A percentile compares a stretch with the other conserved stretches of the same genome.
Evolutionary conservation across 2,888 invertebrate genomes (phyloP).

Genomic region (Apamea monoglypha): DNA sequence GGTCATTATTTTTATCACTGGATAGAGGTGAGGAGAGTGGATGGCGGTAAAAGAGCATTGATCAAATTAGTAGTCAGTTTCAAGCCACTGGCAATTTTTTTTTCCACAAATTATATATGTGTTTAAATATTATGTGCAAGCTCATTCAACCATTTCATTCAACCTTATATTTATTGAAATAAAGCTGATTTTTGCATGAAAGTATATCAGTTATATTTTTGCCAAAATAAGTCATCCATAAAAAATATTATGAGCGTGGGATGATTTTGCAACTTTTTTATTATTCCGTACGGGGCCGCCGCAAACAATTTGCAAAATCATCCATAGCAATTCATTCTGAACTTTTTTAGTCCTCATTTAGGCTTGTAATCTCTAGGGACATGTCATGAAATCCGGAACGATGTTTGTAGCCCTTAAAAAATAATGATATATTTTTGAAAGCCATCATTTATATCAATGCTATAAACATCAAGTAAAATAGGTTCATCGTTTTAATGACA

Average conservation of each 20-base stretch:
- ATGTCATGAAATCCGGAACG: neutral
- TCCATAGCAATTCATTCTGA: slow-evolving; percentile 6
- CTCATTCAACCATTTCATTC: too few species aligned
- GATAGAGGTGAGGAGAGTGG: too few species aligned
- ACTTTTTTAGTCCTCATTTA: slow-evolving; percentile 28
- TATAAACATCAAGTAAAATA: neutral
- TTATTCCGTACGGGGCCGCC: neutral
- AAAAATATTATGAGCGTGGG: neutral
- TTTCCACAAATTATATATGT: neutral
- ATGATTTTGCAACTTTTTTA: neutral
- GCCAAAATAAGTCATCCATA: neutral
- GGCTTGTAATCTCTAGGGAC: slow-evolving; percentile 2
- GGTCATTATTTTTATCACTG: neutral
- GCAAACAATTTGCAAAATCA: slow-evolving; percentile 17
- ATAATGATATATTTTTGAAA: neutral
- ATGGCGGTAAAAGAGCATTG: neutral
- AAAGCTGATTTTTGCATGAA: neutral
- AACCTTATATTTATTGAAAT: neutral
- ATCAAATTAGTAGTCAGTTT: neutral
- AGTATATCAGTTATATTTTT: neutral
- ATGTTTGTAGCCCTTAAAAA: neutral
- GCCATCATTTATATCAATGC: neutral
- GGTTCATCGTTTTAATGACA: too few species aligned
- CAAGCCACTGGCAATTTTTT: too few species aligned
- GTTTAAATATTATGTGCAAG: neutral